A percentile compares a stretch with the other conserved stretches of the same genome.
Evolutionary conservation across 2,113 vertebrate genomes (phyloP).

Genomic region (Brachyhypopomus occidentalis): DNA sequence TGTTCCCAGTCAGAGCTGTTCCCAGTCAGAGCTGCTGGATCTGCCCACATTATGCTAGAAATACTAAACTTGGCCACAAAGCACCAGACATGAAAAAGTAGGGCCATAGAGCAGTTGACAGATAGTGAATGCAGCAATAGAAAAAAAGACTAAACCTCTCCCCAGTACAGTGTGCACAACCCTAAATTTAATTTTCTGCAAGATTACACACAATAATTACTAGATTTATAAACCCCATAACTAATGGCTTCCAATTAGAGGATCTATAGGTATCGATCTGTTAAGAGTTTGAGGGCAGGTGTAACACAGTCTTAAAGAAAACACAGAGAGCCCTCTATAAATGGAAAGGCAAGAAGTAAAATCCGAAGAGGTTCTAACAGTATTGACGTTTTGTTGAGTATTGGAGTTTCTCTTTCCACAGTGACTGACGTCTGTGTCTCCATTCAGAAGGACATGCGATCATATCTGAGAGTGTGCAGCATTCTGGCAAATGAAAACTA

Average conservation of each 20-base stretch:
- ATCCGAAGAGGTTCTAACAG: conserved; percentile 9
- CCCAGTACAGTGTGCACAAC: conserved; percentile 82
- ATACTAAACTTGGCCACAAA: conserved; percentile 53
- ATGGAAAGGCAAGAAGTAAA: conserved; percentile 11
- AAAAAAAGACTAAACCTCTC: conserved; percentile 78
- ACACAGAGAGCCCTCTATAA: conserved; percentile 32
- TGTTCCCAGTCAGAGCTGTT: not conserved
- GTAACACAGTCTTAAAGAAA: conserved; percentile 62
- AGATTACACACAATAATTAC: conserved; percentile 90
- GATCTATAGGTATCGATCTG: conserved; percentile 87
- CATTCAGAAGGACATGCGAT: not conserved
- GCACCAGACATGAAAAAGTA: conserved; percentile 35
- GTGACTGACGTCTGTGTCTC: not conserved
- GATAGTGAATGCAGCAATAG: conserved; percentile 63
- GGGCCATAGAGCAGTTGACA: conserved; percentile 63
- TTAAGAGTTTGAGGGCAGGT: conserved; percentile 72
- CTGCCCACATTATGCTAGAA: conserved; percentile 15
- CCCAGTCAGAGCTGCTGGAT: not conserved
- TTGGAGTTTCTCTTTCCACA: conserved; percentile 20
- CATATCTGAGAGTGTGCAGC: not conserved
- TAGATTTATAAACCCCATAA: conserved; percentile 86
- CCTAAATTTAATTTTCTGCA: conserved; percentile 86
- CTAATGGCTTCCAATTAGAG: conserved; percentile 84
- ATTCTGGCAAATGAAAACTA: not conserved
- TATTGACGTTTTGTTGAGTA: conserved; percentile 22